Evolutionary conservation across 64 coral and sea anemone genomes (phyloP).

Genomic region (Cladopsammia gracilis): DNA sequence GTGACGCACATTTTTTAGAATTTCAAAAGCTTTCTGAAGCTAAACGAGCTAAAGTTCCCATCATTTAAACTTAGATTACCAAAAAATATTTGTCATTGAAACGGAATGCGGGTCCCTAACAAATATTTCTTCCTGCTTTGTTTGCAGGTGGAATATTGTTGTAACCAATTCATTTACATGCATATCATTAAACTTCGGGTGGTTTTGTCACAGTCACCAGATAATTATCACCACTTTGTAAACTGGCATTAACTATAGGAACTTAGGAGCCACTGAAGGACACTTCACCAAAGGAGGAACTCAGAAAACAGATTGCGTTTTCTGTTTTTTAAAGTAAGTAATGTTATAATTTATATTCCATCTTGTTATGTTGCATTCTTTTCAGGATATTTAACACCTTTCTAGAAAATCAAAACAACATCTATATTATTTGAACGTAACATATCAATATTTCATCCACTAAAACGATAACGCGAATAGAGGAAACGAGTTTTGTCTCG

Average conservation of each 20-base stretch:
- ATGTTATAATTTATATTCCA: not conserved
- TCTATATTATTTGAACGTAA: not conserved
- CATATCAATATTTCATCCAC: not conserved
- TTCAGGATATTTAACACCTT: not conserved
- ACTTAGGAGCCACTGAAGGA: not conserved
- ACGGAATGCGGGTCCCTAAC: not conserved
- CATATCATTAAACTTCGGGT: not conserved
- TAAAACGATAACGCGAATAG: not conserved
- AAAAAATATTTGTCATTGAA: no score
- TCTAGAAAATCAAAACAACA: not conserved
- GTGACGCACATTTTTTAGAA: not conserved
- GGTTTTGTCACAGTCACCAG: not conserved
- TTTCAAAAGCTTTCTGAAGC: not conserved
- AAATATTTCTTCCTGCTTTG: not conserved
- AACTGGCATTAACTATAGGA: not conserved
- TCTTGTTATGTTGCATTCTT: not conserved
- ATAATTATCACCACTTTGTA: not conserved
- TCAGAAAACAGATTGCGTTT: not conserved
- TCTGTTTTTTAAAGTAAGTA: not conserved
- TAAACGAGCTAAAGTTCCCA: not conserved
- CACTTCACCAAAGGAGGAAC: not conserved
- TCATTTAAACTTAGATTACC: no score
- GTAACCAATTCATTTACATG: not conserved
- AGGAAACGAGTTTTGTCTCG: not conserved
- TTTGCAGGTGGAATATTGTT: not conserved